Evolutionary conservation across 2,797 vertebrate genomes (phyloP).

Genomic region (Sebastes jordani): DNA sequence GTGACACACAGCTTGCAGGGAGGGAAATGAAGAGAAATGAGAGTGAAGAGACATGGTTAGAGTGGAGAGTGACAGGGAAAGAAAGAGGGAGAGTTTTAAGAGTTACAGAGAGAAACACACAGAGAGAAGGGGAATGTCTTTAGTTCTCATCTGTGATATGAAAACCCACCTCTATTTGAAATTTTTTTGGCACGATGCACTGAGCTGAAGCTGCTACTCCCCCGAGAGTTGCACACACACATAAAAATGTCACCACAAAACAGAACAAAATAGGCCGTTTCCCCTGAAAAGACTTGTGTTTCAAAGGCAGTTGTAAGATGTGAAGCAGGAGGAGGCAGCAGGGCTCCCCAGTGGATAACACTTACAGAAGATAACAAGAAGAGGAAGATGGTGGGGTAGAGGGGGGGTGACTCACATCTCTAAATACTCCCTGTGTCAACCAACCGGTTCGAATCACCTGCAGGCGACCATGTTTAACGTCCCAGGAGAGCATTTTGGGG

Average conservation of each 20-base stretch:
- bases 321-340: constrained; percentile 41
- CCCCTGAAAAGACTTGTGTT: constrained; percentile 50
- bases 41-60: not conserved
- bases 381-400: not conserved
- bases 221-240: constrained; percentile 37
- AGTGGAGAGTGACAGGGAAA: constrained; percentile 9
- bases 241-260: constrained; percentile 56
- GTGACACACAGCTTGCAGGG: constrained; percentile 7
- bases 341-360: constrained; percentile 48
- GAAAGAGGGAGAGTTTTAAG: constrained; percentile 5
- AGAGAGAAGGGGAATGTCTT: not conserved
- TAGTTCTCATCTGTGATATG: constrained; percentile 15
- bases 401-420: constrained; percentile 41
- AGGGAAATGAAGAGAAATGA: constrained; percentile 34
- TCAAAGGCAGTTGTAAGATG: constrained; percentile 52
- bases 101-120: not conserved
- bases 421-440: constrained; percentile 47
- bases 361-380: constrained; percentile 35
- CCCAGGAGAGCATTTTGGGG: constrained; percentile 44
- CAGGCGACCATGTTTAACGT: constrained; percentile 44
- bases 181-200: constrained; percentile 41
- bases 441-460: constrained; percentile 49
- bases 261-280: constrained; percentile 59
- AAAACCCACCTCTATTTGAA: constrained; percentile 38
- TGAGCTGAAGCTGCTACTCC: constrained; percentile 40